phyloP scores from a whole-genome alignment of 1,140 invertebrate species.

The Ctenoplectra terminalis region DNA sequence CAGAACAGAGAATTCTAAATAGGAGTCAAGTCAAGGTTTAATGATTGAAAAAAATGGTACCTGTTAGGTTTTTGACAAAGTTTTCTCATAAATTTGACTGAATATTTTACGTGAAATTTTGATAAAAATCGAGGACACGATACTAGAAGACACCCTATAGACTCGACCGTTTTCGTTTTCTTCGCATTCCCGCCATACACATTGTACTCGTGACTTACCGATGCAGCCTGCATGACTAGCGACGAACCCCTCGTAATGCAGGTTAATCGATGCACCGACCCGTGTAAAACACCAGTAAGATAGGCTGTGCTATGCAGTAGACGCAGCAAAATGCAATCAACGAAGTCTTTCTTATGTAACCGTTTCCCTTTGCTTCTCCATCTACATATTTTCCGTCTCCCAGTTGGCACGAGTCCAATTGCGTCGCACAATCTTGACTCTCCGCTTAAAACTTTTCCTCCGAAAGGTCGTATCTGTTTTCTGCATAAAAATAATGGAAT shows the following conservation, averaged over 20 bases:
- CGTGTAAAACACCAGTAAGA: slow-evolving; percentile 72
- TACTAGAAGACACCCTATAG: slow-evolving; percentile 24
- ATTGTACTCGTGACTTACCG: slow-evolving; percentile 67
- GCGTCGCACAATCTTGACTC: not conserved
- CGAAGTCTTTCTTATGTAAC: slow-evolving; percentile 62
- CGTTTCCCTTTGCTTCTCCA: slow-evolving; percentile 21
- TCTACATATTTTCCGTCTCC: slow-evolving; percentile 53
- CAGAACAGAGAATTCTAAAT: not conserved
- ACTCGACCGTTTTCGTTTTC: slow-evolving; percentile 42
- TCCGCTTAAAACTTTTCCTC: not conserved
- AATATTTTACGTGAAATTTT: not conserved
- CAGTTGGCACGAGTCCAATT: slow-evolving; percentile 20
- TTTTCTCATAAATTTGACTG: no score
- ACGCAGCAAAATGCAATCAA: slow-evolving; percentile 61
- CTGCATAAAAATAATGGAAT: not conserved
- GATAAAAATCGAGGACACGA: not conserved
- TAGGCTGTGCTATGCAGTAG: slow-evolving; percentile 55
- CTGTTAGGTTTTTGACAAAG: no score
- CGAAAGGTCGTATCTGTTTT: no score
- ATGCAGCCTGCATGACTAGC: slow-evolving; percentile 70
- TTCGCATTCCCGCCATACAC: slow-evolving; percentile 41
- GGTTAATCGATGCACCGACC: slow-evolving; percentile 78
- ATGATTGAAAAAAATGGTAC: no score
- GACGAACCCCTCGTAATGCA: slow-evolving; percentile 67
- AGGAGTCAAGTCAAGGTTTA: not conserved